Base-by-base conservation (phyloP, 2,888 invertebrate species). In the Ochropleura leucogaster region DNA sequence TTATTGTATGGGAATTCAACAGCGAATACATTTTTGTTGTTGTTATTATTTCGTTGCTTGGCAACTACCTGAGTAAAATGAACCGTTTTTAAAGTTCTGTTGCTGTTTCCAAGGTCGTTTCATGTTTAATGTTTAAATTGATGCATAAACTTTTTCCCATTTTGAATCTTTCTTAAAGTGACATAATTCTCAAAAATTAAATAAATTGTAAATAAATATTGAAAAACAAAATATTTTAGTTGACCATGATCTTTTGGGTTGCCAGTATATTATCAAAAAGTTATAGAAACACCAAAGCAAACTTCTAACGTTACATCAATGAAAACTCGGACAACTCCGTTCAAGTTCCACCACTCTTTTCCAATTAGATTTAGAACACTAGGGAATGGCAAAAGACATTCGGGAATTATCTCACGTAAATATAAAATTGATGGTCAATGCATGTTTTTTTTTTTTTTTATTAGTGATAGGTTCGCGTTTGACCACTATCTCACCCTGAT, bases 21-120 rank as follows among this genome's bases (percentile, higher is more conserved):
- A 42, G 57, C n/a, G 66, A 67, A 66, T 20, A 65, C 60, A 59
- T 65, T 51, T 59, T 60, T 80, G 62, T 79, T 72, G 46, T 70
- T 83, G 57, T 63, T 66, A 55, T 79, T 47, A 47, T 44, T 57
- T 68, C 60, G 80, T 80, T 80, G 84, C 79, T 77, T 62, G 63
- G 79, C 79, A 82, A 82, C 79, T 53, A 12, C 10, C n/a, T n/a
- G n/a, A n/a, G n/a, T n/a, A n/a, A 30, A 49, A 40, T 46, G 12
- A 73, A 80, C 40, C 40, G 74, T 20, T 57, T 18, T 44, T n/a
- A 12, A 14, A 47, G 72, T 79, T 51, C 20, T 46, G 44, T 62
- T 18, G 8, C 5, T 20, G 16, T 4, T 40, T 8, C 1, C 12
- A 30, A 30, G 20, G 20, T 3, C 14, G 6, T 55, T 30, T 42